These are phyloP conservation scores for Heptranchias perlo DNA, from an alignment of 2,113 vertebrate genomes.

Conservation along the genomic window DNA sequence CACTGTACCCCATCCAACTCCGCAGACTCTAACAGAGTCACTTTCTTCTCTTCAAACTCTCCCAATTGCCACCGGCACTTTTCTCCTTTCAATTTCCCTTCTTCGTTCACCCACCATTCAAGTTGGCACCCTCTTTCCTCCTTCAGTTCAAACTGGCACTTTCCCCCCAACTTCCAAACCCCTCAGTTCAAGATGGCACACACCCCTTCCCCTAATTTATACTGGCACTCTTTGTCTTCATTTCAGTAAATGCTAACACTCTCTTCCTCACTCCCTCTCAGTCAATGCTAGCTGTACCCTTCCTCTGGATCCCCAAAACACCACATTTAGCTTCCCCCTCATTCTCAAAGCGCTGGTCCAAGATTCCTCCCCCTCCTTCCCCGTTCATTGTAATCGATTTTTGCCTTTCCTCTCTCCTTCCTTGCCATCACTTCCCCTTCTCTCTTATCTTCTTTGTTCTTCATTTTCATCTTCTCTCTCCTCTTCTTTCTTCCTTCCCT, in stretches of 20 bases:
- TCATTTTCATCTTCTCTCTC: not conserved
- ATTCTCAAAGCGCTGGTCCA: not conserved
- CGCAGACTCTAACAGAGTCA: not conserved
- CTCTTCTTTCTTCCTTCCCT: not conserved
- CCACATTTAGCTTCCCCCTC: not conserved
- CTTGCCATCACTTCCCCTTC: not conserved
- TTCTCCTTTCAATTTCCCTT: not conserved
- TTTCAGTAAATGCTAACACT: not conserved
- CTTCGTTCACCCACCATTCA: not conserved
- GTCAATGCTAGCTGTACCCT: not conserved
- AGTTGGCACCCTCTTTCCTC: not conserved
- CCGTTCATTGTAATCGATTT: not conserved
- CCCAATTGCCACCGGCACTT: not conserved
- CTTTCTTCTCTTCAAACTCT: not conserved
- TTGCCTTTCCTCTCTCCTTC: not conserved
- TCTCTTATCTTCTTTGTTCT: not conserved
- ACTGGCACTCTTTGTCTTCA: not conserved
- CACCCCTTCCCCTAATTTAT: not conserved
- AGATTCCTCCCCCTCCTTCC: not conserved
- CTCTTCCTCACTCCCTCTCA: not conserved
- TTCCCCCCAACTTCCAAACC: not conserved
- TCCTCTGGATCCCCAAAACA: not conserved
- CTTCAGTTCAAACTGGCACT: not conserved
- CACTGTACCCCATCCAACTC: not conserved
- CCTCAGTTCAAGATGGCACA: not conserved